Percentiles rank a stretch among this genome's conserved stretches.
These are phyloP conservation scores for Orchestia grillus DNA, from an alignment of 1,140 invertebrate species.

Conservation along the genomic window DNA sequence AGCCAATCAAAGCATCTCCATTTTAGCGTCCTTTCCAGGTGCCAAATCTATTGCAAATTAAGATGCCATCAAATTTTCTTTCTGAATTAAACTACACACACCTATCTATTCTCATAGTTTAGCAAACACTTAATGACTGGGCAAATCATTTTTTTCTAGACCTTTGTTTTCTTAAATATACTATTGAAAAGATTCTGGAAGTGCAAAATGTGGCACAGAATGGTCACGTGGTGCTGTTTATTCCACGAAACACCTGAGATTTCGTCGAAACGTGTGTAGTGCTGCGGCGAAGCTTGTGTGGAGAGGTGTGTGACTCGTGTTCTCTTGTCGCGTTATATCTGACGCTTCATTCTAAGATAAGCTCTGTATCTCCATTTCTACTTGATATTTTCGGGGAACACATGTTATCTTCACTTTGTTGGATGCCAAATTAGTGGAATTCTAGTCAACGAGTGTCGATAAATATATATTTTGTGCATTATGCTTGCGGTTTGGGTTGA, in stretches of 20 bases:
- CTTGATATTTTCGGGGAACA: background rate
- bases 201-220: background rate
- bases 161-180: background rate
- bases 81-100: background rate
- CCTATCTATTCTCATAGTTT: background rate
- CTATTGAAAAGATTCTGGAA: background rate
- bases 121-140: background rate
- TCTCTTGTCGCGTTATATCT: constrained; percentile 10
- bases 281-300: constrained; percentile 22
- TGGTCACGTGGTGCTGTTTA: constrained; percentile 44
- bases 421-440: background rate
- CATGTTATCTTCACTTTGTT: background rate
- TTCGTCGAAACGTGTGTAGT: constrained; percentile 52
- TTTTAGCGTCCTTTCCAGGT: background rate
- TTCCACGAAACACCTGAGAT: constrained; percentile 52
- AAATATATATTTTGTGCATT: too few species aligned
- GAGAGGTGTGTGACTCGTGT: constrained; percentile 7
- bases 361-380: background rate
- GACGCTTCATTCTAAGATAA: constrained; percentile 1
- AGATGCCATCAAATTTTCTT: background rate
- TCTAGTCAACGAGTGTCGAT: too few species aligned
- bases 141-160: background rate
- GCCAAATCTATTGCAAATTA: constrained; percentile 9
- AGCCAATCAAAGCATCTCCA: constrained; percentile 20
- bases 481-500: too few species aligned